Evolutionary conservation across 2,113 vertebrate genomes (phyloP).

Genomic region (Gavia stellata): DNA sequence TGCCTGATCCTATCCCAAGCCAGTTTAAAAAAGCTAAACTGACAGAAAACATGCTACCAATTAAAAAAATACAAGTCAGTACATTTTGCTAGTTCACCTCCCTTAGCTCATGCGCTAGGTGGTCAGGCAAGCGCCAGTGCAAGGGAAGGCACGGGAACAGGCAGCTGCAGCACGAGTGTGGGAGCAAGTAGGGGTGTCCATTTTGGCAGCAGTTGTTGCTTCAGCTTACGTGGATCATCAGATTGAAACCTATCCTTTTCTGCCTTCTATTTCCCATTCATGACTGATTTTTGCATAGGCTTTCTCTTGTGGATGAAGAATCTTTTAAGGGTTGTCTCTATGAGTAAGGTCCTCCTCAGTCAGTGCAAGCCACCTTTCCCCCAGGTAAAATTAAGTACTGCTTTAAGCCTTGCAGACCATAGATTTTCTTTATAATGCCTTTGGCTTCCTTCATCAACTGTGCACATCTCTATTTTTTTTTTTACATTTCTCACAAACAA

Average conservation of each 20-base stretch:
- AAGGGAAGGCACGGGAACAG: neutral
- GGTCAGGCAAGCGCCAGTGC: neutral
- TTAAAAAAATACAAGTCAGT: neutral
- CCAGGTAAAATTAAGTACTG: neutral
- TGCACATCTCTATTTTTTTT: neutral
- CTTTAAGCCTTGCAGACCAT: neutral
- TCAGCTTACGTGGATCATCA: rapidly evolving
- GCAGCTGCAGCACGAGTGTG: neutral
- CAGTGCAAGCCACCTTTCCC: neutral
- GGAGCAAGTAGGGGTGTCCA: neutral
- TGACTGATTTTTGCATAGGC: neutral
- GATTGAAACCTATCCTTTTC: neutral
- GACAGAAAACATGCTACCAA: neutral
- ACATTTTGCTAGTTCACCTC: neutral
- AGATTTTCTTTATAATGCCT: neutral
- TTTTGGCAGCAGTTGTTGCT: neutral
- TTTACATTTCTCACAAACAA: neutral
- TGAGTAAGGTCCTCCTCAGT: neutral
- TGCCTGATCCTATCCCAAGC: neutral
- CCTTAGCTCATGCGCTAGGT: neutral
- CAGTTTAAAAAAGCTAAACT: neutral
- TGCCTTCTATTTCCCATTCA: neutral
- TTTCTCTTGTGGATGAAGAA: neutral
- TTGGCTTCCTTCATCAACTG: neutral
- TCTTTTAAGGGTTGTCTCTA: neutral